phyloP scores from a whole-genome alignment of 1,140 invertebrate species.

The Drosophila ohnishii region DNA sequence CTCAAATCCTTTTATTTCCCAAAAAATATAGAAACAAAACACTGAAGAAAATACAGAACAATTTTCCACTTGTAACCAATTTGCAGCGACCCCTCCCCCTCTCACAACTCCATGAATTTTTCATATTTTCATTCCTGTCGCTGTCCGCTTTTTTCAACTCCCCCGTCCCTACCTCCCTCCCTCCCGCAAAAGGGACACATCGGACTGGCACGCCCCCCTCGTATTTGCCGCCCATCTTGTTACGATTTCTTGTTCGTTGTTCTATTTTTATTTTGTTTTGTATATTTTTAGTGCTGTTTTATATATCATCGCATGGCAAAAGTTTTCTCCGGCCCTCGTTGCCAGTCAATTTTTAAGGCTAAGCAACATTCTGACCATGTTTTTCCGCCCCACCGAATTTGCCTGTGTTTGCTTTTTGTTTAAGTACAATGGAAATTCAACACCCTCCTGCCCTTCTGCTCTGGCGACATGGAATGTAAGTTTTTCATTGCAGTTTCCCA shows the following conservation, averaged over 20 bases:
- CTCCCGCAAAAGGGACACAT: neutral
- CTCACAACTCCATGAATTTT: conserved; percentile 19
- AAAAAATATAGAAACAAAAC: neutral
- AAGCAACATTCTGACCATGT: conserved; percentile 27
- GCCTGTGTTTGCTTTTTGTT: conserved; percentile 52
- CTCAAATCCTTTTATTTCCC: conserved; percentile 7
- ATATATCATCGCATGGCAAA: conserved; percentile 18
- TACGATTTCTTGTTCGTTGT: conserved; percentile 19
- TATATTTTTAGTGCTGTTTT: conserved; percentile 11
- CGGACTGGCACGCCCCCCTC: conserved; percentile 15
- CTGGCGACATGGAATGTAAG: conserved; percentile 40
- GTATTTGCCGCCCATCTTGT: conserved; percentile 32
- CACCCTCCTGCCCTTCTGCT: neutral
- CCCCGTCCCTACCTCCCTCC: too few species aligned
- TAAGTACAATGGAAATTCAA: conserved; percentile 60
- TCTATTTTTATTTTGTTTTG: conserved; percentile 5
- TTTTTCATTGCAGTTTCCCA: conserved; percentile 56
- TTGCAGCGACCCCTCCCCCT: neutral
- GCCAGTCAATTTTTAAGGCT: conserved; percentile 23
- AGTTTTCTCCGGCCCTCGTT: conserved; percentile 25
- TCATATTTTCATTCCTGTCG: conserved; percentile 40
- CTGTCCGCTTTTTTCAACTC: neutral
- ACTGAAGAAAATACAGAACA: neutral
- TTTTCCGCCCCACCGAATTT: conserved; percentile 13
- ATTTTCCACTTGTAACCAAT: conserved; percentile 30